Percentiles rank a stretch among this genome's conserved stretches.
Evolutionary conservation across 2,888 invertebrate genomes (phyloP).

Genomic region (Sesamia inferens): DNA sequence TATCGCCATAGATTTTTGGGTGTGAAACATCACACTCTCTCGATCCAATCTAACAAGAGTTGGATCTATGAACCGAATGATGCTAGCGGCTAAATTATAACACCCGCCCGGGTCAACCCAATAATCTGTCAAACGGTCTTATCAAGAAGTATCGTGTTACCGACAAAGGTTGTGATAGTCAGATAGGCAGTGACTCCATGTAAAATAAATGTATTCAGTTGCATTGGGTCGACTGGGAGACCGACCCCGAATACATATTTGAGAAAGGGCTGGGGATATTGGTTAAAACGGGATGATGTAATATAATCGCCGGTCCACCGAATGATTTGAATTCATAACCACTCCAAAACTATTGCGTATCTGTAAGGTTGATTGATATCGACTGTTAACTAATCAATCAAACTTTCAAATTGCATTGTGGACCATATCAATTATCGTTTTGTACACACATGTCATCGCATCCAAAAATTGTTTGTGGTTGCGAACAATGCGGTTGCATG

Average conservation of each 20-base stretch:
- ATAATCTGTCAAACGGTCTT: not conserved
- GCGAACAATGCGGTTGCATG: conserved; percentile 29
- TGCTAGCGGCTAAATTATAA: not conserved
- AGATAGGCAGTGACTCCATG: not conserved
- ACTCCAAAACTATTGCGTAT: not conserved
- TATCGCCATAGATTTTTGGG: not conserved
- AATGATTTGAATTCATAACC: conserved; percentile 2
- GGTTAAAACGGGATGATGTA: not conserved
- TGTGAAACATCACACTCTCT: not conserved
- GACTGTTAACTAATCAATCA: conserved; percentile 20
- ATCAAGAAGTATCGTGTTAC: not conserved
- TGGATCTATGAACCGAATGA: not conserved
- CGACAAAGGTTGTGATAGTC: not conserved
- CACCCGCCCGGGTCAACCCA: not conserved
- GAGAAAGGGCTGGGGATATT: not conserved
- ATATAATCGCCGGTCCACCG: not conserved
- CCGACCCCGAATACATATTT: not conserved
- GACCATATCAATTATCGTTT: conserved; percentile 19
- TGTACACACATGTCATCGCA: not conserved
- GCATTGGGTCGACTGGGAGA: not conserved
- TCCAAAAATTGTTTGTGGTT: conserved; percentile 8
- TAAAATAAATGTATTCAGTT: not conserved
- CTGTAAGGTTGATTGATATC: too few relatives aligned
- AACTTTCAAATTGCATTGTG: conserved; percentile 32
- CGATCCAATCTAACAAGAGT: not conserved